A percentile compares a stretch with the other conserved stretches of the same genome.
phyloP scores from a whole-genome alignment of 2,113 vertebrate genomes.

The Pterophyllum scalare region DNA sequence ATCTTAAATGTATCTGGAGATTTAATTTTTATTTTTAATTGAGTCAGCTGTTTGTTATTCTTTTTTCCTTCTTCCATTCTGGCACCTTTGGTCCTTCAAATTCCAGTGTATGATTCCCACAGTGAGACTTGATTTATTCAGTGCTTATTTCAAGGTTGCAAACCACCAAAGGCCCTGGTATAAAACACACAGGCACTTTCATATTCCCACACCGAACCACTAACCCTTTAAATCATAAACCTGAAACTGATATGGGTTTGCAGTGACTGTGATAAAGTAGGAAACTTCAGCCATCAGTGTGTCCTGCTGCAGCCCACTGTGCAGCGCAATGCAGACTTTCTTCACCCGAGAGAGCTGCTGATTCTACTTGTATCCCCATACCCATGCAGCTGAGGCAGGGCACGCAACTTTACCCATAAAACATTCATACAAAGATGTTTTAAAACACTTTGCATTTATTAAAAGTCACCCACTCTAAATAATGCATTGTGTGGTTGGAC shows the following conservation, averaged over 20 bases:
- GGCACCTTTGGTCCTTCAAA: background rate
- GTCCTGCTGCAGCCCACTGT: conserved; percentile 1
- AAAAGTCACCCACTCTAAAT: conserved; percentile 56
- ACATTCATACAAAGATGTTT: conserved; percentile 57
- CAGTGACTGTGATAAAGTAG: conserved; percentile 11
- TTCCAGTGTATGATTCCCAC: background rate
- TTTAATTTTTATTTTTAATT: background rate
- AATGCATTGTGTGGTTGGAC: conserved; percentile 47
- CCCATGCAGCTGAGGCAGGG: background rate
- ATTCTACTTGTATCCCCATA: conserved; percentile 20
- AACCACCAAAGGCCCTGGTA: conserved; percentile 16
- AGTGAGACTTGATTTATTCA: conserved; percentile 1
- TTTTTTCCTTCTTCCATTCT: rapidly evolving
- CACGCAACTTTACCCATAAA: conserved; percentile 34
- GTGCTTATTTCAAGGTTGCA: background rate
- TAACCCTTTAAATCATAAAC: conserved; percentile 6
- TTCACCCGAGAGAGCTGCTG: conserved; percentile 15
- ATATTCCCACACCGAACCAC: background rate
- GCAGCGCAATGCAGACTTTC: background rate
- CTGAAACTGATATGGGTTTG: conserved; percentile 2
- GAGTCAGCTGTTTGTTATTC: background rate
- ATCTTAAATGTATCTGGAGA: too few relatives aligned
- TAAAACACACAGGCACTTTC: conserved; percentile 30
- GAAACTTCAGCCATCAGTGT: background rate
- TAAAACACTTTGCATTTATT: conserved; percentile 53